Conservation (phyloP, 2,888 invertebrate species). For the Cremastobaeus sp. region DNA sequence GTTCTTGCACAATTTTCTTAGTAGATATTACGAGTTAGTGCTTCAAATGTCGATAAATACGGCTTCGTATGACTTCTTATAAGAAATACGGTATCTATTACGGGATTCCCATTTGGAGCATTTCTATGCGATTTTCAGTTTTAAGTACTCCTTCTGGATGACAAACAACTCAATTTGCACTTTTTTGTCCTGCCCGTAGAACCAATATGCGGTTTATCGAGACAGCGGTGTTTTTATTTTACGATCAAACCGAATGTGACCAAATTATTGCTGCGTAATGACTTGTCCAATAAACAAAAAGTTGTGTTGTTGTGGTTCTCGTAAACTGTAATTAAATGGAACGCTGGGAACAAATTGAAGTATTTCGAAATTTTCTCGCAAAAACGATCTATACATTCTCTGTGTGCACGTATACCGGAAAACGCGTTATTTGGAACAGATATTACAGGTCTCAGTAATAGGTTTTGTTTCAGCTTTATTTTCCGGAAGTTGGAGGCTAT, state of each 20-base stretch:
- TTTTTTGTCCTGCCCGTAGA: too few relatives aligned
- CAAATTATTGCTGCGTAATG: slow-evolving; percentile 15
- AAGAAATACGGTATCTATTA: slow-evolving; percentile 7
- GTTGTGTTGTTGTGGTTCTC: background rate
- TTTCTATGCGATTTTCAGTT: background rate
- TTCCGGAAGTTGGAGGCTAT: slow-evolving; percentile 19
- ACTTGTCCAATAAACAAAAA: slow-evolving; percentile 3
- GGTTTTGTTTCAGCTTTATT: slow-evolving; percentile 1
- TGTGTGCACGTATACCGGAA: slow-evolving; percentile 5
- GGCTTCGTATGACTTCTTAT: slow-evolving; percentile 8
- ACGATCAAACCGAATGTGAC: too few relatives aligned
- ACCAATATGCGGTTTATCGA: too few relatives aligned
- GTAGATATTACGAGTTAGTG: background rate
- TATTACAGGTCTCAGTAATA: slow-evolving; percentile 7
- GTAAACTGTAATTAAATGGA: slow-evolving; percentile 14
- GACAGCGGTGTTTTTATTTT: too few relatives aligned
- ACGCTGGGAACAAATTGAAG: slow-evolving; percentile 15
- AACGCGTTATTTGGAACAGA: slow-evolving; percentile 12
- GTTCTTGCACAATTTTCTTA: background rate
- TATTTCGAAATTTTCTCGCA: slow-evolving; percentile 10
- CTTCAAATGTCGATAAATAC: background rate
- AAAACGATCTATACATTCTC: slow-evolving; percentile 1
- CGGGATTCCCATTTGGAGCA: slow-evolving; percentile 6
- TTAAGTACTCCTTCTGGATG: slow-evolving; percentile 8
- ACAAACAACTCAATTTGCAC: slow-evolving; percentile 6